Evolutionary conservation across 2,888 invertebrate species (phyloP).

Genomic region (Leptothorax acervorum): DNA sequence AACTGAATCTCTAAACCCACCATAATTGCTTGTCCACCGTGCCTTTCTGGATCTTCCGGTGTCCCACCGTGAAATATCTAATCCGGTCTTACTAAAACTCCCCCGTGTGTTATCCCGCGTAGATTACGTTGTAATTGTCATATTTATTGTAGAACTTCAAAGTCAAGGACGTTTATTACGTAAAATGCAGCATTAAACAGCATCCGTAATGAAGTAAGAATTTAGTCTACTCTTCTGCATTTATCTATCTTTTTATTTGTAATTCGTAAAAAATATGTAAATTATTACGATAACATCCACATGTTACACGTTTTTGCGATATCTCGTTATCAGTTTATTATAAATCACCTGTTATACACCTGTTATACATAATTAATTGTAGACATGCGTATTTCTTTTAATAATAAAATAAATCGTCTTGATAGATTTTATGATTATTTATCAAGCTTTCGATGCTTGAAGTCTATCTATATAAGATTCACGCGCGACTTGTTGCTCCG

Average conservation of each 20-base stretch:
- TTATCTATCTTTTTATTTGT: neutral
- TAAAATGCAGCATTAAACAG: neutral
- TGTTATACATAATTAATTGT: neutral
- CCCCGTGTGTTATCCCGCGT: neutral
- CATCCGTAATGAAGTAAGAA: neutral
- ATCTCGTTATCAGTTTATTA: neutral
- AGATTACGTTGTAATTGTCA: constrained; percentile 6
- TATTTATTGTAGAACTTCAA: neutral
- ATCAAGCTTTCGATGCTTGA: neutral
- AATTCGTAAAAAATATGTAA: neutral
- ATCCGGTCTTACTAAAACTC: constrained; percentile 6
- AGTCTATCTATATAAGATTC: constrained; percentile 35
- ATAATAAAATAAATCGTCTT: neutral
- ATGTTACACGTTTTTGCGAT: neutral
- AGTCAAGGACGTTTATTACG: neutral
- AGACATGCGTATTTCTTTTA: neutral
- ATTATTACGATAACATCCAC: neutral
- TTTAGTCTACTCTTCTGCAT: neutral
- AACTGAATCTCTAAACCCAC: constrained; percentile 32
- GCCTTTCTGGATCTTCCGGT: neutral
- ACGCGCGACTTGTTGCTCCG: constrained; percentile 70
- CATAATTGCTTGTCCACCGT: constrained; percentile 20
- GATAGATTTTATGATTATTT: constrained; percentile 2
- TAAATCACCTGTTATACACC: neutral
- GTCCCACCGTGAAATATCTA: neutral